Percentiles rank a stretch among this genome's conserved stretches.
These are phyloP conservation scores for Propithecus deckenii DNA, from an alignment of 2,797 vertebrate genomes.

Conservation along the genomic window DNA sequence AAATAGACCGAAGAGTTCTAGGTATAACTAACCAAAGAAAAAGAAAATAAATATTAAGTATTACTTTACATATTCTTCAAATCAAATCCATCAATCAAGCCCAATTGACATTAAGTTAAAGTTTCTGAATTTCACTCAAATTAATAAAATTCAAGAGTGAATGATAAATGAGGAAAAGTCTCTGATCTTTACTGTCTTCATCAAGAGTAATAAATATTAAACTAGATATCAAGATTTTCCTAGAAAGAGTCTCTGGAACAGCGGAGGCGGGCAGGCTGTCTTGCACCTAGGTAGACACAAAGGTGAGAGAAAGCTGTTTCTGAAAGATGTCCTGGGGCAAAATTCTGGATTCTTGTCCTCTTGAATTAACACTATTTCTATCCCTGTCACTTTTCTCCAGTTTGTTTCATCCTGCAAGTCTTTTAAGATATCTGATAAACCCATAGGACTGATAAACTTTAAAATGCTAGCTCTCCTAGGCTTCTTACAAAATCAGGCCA, in stretches of 20 bases:
- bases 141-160: neutral
- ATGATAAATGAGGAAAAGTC: constrained; percentile 34
- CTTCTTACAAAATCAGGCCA: neutral
- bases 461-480: neutral
- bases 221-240: constrained; percentile 44
- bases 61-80: neutral
- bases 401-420: neutral
- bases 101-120: neutral
- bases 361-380: neutral
- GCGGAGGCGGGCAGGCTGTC: neutral
- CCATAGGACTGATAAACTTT: neutral
- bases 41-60: constrained; percentile 35
- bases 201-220: constrained; percentile 43
- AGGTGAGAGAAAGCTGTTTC: neutral
- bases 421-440: neutral
- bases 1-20: constrained; percentile 44
- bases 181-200: constrained; percentile 36
- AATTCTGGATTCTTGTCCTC: neutral
- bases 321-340: neutral
- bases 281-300: neutral
- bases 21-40: neutral
- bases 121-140: constrained; percentile 42
- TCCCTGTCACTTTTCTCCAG: neutral
- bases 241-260: constrained; percentile 41
- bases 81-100: neutral